phyloP scores from a whole-genome alignment of 2,888 invertebrate genomes.

The Ecliptopera silaceata region DNA sequence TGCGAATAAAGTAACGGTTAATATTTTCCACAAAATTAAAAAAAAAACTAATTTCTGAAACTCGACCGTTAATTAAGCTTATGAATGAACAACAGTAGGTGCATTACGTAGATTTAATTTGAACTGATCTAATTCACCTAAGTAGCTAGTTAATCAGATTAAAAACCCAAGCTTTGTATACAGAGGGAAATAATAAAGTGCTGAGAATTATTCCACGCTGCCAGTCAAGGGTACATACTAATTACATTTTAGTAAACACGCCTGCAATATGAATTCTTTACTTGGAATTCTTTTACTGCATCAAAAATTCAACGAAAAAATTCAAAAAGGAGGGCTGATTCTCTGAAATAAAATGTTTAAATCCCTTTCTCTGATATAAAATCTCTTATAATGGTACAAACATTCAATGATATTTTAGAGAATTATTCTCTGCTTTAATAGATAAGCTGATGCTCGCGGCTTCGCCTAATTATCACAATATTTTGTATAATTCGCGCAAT shows the following conservation, averaged over 20 bases:
- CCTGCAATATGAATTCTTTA: slow-evolving; percentile 51
- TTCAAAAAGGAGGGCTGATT: no score
- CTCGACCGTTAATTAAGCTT: not conserved
- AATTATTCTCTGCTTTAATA: no score
- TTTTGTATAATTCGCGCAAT: no score
- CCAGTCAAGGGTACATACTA: slow-evolving; percentile 47
- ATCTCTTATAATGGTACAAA: no score
- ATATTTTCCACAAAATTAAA: no score
- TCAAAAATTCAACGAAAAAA: slow-evolving; percentile 20
- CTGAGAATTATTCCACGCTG: slow-evolving; percentile 42
- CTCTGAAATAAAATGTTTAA: no score
- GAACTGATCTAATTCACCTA: slow-evolving; percentile 10
- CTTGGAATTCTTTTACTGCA: slow-evolving; percentile 40
- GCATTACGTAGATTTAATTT: not conserved
- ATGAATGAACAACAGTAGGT: not conserved
- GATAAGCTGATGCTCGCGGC: no score
- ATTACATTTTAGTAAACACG: slow-evolving; percentile 64
- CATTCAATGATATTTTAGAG: no score
- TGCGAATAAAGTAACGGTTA: no score
- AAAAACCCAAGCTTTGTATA: slow-evolving; percentile 29
- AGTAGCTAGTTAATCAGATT: slow-evolving; percentile 24
- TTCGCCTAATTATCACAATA: no score
- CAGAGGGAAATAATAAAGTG: slow-evolving; percentile 45
- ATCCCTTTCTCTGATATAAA: no score
- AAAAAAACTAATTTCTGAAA: no score